Conservation (phyloP, 1,140 invertebrate genomes). For the Calephelis nemesis region DNA sequence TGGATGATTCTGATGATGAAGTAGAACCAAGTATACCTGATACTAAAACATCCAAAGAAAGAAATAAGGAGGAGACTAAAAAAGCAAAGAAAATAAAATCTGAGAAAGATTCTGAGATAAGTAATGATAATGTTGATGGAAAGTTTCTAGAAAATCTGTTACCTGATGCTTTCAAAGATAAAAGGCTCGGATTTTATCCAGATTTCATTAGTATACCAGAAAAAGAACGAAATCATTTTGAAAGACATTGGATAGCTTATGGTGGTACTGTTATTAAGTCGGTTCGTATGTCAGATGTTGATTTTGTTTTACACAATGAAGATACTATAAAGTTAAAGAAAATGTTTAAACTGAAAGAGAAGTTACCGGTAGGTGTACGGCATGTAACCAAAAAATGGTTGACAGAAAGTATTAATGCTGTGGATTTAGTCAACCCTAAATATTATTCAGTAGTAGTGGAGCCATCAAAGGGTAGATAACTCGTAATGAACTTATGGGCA, state of each 20-base stretch:
- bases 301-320: conserved; percentile 75
- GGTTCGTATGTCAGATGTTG: conserved; percentile 58
- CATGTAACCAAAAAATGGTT: conserved; percentile 79
- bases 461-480: conserved; percentile 33
- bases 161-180: conserved; percentile 62
- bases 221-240: conserved; percentile 55
- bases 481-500: too few relatives aligned
- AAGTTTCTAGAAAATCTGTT: conserved; percentile 51
- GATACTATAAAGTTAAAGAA: conserved; percentile 56
- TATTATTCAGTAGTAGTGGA: conserved; percentile 65
- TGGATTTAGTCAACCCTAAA: conserved; percentile 64
- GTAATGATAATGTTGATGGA: conserved; percentile 30
- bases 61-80: neutral
- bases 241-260: conserved; percentile 79
- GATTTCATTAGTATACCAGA: conserved; percentile 64
- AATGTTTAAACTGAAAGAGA: conserved; percentile 54
- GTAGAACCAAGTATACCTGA: neutral
- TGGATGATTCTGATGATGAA: neutral
- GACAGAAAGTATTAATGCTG: conserved; percentile 68
- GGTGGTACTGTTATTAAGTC: conserved; percentile 70
- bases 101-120: conserved; percentile 18
- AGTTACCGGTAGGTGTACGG: conserved; percentile 57
- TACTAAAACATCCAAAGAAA: neutral
- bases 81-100: conserved; percentile 17
- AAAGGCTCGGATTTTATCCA: conserved; percentile 65